Percentiles rank a stretch among this genome's conserved stretches.
phyloP scores from a whole-genome alignment of 2,797 vertebrate genomes.

The Pagetopsis macropterus region DNA sequence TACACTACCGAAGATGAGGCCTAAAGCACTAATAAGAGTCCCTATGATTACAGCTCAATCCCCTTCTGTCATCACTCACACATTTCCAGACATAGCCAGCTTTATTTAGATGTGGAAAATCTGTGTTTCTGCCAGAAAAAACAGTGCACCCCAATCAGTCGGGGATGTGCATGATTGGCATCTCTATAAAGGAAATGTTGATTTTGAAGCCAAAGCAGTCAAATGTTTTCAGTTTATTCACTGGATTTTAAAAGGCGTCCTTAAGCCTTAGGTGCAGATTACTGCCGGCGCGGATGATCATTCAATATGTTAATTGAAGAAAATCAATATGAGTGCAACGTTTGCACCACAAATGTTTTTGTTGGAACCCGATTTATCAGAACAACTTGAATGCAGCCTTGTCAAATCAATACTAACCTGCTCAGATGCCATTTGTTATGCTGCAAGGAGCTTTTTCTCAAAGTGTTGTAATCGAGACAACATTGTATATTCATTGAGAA shows the following conservation, averaged over 20 bases:
- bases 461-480: conserved; percentile 2
- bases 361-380: not conserved
- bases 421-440: conserved; percentile 16
- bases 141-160: conserved; percentile 32
- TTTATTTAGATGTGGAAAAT: conserved; percentile 61
- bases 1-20: conserved; percentile 42
- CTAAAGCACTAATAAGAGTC: conserved; percentile 65
- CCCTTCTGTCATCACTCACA: conserved; percentile 46
- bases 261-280: not conserved
- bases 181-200: conserved; percentile 17
- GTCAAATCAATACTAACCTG: conserved; percentile 38
- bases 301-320: conserved; percentile 13
- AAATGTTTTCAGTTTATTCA: not conserved
- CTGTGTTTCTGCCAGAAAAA: conserved; percentile 45
- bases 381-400: conserved; percentile 14
- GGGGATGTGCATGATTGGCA: conserved; percentile 24
- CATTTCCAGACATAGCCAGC: conserved; percentile 37
- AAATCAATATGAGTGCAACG: not conserved
- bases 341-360: conserved; percentile 8
- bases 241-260: conserved; percentile 3
- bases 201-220: conserved; percentile 23
- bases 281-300: not conserved
- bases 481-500: not conserved
- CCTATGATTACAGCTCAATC: conserved; percentile 57
- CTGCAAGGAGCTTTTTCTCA: conserved; percentile 6